phyloP scores from a whole-genome alignment of 2,888 invertebrate species.

The Pycnomerus fuliginosus region DNA sequence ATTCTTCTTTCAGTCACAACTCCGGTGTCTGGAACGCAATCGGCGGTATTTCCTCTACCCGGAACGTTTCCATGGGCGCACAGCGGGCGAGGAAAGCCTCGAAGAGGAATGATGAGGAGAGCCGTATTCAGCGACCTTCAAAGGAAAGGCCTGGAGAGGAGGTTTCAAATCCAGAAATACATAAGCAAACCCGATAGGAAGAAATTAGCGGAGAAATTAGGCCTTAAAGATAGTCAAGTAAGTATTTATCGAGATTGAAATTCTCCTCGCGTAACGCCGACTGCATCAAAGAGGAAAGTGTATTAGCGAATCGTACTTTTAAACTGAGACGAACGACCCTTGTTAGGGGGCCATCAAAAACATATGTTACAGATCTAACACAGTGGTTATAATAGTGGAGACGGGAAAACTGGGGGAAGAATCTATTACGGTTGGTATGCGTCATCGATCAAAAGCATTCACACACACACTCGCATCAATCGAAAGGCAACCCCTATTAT shows the following conservation, averaged over 20 bases:
- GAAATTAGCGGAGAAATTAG: constrained; percentile 93
- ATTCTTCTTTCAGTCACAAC: constrained; percentile 54
- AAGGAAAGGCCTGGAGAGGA: constrained; percentile 90
- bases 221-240: constrained; percentile 97
- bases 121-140: constrained; percentile 95
- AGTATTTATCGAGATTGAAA: constrained; percentile 36
- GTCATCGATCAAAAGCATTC: constrained; percentile 33
- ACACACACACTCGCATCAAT: neutral
- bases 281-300: neutral
- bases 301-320: constrained; percentile 17
- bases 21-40: constrained; percentile 54
- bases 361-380: constrained; percentile 52
- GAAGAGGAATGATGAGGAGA: constrained; percentile 94
- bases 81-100: constrained; percentile 87
- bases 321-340: constrained; percentile 40
- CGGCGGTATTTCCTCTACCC: constrained; percentile 54
- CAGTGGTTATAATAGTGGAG: constrained; percentile 47
- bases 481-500: constrained; percentile 1
- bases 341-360: constrained; percentile 51
- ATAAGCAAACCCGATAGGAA: constrained; percentile 98
- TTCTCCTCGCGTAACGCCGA: too few species aligned
- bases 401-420: constrained; percentile 35
- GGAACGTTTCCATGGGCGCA: constrained; percentile 84
- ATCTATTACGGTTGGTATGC: constrained; percentile 35
- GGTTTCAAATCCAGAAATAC: constrained; percentile 97